Conservation (phyloP, 2,888 invertebrate genomes). For the Blastobasis lacticolella region DNA sequence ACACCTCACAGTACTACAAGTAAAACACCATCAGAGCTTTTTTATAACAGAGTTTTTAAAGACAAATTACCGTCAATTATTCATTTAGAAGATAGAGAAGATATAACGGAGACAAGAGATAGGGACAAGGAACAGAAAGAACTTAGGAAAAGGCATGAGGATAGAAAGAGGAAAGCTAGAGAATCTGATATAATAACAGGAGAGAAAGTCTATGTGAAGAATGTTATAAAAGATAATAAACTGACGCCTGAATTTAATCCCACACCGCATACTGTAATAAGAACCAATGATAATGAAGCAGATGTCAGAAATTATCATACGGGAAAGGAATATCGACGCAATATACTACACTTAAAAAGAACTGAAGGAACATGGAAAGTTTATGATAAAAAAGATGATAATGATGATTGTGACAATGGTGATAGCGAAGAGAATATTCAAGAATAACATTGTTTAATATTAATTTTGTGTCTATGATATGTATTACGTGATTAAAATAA, state of each 20-base stretch:
- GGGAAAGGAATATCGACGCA: too few species aligned
- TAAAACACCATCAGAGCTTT: conserved; percentile 8
- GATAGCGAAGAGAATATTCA: too few species aligned
- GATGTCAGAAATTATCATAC: too few species aligned
- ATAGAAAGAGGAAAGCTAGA: background rate
- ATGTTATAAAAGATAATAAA: conserved; percentile 1
- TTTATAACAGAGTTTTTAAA: conserved; percentile 4
- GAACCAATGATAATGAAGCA: too few species aligned
- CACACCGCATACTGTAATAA: background rate
- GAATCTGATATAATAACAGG: background rate
- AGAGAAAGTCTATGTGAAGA: conserved; percentile 1
- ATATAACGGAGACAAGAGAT: conserved; percentile 1
- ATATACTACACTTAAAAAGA: too few species aligned
- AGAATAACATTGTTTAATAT: too few species aligned
- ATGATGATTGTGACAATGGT: too few species aligned
- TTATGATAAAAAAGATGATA: too few species aligned
- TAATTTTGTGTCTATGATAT: too few species aligned
- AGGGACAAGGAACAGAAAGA: conserved; percentile 7
- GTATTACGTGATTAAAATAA: too few species aligned
- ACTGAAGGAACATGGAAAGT: too few species aligned
- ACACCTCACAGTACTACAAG: conserved; percentile 11
- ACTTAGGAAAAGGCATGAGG: conserved; percentile 4
- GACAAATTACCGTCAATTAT: conserved; percentile 6
- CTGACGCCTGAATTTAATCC: background rate
- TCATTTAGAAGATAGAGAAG: background rate